A percentile compares a stretch with the other conserved stretches of the same genome.
phyloP scores from a whole-genome alignment of 2,113 vertebrate genomes.

The Psammodynastes pulverulentus region DNA sequence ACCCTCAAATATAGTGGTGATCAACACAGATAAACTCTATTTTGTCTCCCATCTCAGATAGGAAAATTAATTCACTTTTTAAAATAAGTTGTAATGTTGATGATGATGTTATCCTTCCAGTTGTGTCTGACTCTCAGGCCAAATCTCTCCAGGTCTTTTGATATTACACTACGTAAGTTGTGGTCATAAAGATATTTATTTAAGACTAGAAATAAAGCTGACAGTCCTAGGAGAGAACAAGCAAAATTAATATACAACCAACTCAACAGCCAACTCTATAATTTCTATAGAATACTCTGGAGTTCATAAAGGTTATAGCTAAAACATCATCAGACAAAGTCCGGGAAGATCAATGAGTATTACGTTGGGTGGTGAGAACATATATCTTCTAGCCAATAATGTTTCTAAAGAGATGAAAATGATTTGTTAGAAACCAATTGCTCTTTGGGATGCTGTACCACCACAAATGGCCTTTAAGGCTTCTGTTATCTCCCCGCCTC shows the following conservation, averaged over 20 bases:
- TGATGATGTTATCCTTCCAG: background rate
- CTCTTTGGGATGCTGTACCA: background rate
- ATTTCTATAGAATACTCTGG: background rate
- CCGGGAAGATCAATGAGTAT: background rate
- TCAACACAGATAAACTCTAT: background rate
- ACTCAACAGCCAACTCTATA: background rate
- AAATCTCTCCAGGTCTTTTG: background rate
- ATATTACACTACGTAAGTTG: background rate
- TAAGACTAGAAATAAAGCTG: background rate
- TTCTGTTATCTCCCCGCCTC: background rate
- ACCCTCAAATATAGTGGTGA: background rate
- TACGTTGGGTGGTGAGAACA: background rate
- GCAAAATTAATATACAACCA: background rate
- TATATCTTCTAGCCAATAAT: background rate
- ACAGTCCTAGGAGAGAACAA: background rate
- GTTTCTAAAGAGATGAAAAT: background rate
- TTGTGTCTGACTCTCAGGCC: background rate
- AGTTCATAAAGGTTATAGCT: background rate
- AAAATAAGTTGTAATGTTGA: background rate
- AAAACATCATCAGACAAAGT: background rate
- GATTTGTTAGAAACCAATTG: background rate
- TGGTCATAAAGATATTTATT: background rate
- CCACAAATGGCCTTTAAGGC: background rate
- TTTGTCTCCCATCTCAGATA: background rate
- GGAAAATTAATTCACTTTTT: background rate